Base-by-base conservation (phyloP, 2,888 invertebrate genomes). In the Phaonia tiefii region DNA sequence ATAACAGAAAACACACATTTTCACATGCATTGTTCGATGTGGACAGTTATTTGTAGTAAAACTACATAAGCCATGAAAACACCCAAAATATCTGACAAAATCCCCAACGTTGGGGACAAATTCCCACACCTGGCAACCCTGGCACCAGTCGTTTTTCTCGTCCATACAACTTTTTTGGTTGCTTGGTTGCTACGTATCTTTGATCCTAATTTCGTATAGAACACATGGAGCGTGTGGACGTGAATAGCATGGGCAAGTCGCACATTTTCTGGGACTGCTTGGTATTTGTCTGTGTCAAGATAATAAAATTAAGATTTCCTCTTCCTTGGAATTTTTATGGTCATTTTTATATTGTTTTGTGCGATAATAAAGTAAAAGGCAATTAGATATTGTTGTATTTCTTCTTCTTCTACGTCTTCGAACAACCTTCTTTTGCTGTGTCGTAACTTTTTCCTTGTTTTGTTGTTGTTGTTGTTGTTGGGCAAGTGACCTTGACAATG, bases 291-390 rank as follows among this genome's bases (percentile, higher is more conserved):
- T 58, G 49, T 60, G 75, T 46, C 67, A 77, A 67, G 74, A 81
- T 77, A 81, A 80, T 75, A 63, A 77, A 67, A 75, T 77, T 71
- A 80, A 77, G 77, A 77, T 72, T 81, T 81, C 71, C 73, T 15
- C 49, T 80, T 74, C n/a, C 58, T 74, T 51, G 58, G 26, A 73
- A 51, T 71, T 75, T 66, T 37, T n/a, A 60, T 39, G 60, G n/a
- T 39, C 17, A 31, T 31, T 31, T 39, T 10, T 39, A 37, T 17
- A 37, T 37, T 37, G 15, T 66, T 42, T 25, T 75, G 71, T 31
- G 42, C 63, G 65, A 54, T 22, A 71, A 71, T 65, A 67, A 17
- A 65, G 20, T 71, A 46, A 8, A 67, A 60, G 77, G 71, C 77
- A 81, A 81, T 81, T 75, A 67, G 46, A 77, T 71, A 77, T 56